Base-by-base conservation (phyloP, 2,113 vertebrate species). In the Raja brachyura region DNA sequence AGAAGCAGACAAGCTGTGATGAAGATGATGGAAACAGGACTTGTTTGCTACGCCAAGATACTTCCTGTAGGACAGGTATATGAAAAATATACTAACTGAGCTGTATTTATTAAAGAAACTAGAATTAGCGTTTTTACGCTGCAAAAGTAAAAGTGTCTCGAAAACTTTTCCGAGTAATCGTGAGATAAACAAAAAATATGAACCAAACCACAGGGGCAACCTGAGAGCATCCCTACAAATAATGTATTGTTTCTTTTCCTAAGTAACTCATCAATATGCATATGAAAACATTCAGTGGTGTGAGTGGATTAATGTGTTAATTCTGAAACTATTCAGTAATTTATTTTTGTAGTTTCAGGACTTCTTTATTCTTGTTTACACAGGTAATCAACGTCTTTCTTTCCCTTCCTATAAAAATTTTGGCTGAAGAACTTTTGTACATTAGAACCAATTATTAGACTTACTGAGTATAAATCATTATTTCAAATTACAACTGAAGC, bases 401-500 rank as follows among this genome's bases (percentile, higher is more conserved):
- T 68, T 5, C 20, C 66, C 90, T 73, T 70, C 66, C 54, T 10
- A 39, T 25, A 70, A 48, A 90, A 54, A 25, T 20, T 48, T 48
- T 5, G 13, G 39, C 33, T 39, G 31, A 92, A 54, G 39, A 92
- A 16, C 33, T 48, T 92, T 92, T 92, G 33, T 92, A 73, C 39
- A 25, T 73, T 31, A 88, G n/a, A 66, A 56, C 83, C 83, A 88
- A 88, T 88, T 92, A 92, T 92, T 92, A 73, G 33, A 92, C 90
- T 73, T 20, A 25, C 22, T 73, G 90, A 92, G 68, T 73, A 39
- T 20, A 92, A 74, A 70, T 93, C 74, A 93, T 93, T 93, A 93
- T 93, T 94, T 93, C 63, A 93, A 94, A 93, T 94, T 79, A 74
- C 85, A 93, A 81, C 63, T 9, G 48, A 93, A 74, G 31, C 93